Evolutionary conservation across 2,888 invertebrate genomes (phyloP).

Genomic region (Synanthedon tipuliformis): DNA sequence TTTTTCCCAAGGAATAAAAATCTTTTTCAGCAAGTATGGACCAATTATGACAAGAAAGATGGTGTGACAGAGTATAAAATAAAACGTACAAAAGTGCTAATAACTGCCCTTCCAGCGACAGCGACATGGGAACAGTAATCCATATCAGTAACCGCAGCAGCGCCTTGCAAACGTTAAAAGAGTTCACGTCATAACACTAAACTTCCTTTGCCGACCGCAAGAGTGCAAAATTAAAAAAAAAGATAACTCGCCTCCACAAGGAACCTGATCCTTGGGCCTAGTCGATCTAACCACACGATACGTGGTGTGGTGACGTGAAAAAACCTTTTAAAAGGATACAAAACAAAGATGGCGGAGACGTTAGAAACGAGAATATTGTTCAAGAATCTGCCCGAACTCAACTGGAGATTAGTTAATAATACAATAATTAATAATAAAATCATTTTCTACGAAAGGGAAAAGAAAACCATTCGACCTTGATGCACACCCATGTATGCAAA

Average conservation of each 20-base stretch:
- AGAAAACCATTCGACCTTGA: too few species aligned
- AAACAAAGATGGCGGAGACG: background rate
- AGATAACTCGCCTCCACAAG: constrained; percentile 20
- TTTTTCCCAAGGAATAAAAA: too few species aligned
- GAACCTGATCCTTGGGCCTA: constrained; percentile 38
- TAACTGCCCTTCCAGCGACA: constrained; percentile 7
- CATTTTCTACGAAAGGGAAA: too few species aligned
- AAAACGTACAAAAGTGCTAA: constrained; percentile 9
- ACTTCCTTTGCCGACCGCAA: constrained; percentile 58
- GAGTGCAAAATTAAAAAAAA: constrained; percentile 26
- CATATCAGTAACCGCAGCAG: constrained; percentile 50
- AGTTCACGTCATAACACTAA: constrained; percentile 21
- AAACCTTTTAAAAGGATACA: background rate
- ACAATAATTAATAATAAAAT: too few species aligned
- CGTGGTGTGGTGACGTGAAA: constrained; percentile 15
- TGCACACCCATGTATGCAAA: too few species aligned
- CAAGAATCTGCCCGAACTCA: too few species aligned
- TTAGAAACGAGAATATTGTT: too few species aligned
- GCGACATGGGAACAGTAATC: constrained; percentile 46
- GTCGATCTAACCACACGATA: constrained; percentile 36
- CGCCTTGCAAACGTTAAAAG: constrained; percentile 22
- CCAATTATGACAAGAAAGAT: constrained; percentile 12
- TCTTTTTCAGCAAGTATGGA: background rate
- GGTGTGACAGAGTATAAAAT: constrained; percentile 15
- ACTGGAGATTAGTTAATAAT: too few species aligned